Conservation (phyloP, 2,888 invertebrate genomes). For the Latheticus oryzae region DNA sequence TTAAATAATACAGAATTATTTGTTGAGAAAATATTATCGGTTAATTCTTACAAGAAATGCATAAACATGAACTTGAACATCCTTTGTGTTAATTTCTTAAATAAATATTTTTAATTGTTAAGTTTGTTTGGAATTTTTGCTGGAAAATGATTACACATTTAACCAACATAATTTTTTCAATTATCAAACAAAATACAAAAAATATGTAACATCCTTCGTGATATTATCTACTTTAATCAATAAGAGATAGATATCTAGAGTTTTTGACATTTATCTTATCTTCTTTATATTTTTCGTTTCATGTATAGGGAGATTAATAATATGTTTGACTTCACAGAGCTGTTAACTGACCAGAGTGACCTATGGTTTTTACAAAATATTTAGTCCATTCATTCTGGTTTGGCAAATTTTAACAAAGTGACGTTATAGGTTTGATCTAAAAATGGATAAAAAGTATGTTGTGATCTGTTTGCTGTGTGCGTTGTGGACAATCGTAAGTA, state of each 20-base stretch:
- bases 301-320: neutral
- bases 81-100: neutral
- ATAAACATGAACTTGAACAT: slow-evolving; percentile 4
- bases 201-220: no score
- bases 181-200: no score
- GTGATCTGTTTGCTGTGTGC: slow-evolving; percentile 35
- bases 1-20: slow-evolving; percentile 4
- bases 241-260: slow-evolving; percentile 4
- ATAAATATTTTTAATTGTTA: slow-evolving; percentile 2
- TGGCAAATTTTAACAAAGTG: slow-evolving; percentile 1
- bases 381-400: neutral
- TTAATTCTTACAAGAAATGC: slow-evolving; percentile 3
- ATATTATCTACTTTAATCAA: no score
- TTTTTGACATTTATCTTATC: slow-evolving; percentile 20
- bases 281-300: slow-evolving; percentile 1
- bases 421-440: slow-evolving; percentile 1
- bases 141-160: no score
- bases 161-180: no score
- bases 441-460: slow-evolving; percentile 37
- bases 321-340: slow-evolving; percentile 1
- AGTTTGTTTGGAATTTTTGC: no score
- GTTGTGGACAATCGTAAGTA: slow-evolving; percentile 57
- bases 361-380: slow-evolving; percentile 3
- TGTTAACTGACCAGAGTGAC: slow-evolving; percentile 1
- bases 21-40: neutral